Evolutionary conservation across 1,140 invertebrate species (phyloP), one percentile per base, ranked within the genome.

Genomic region (Dendroctonus ponderosae): DNA sequence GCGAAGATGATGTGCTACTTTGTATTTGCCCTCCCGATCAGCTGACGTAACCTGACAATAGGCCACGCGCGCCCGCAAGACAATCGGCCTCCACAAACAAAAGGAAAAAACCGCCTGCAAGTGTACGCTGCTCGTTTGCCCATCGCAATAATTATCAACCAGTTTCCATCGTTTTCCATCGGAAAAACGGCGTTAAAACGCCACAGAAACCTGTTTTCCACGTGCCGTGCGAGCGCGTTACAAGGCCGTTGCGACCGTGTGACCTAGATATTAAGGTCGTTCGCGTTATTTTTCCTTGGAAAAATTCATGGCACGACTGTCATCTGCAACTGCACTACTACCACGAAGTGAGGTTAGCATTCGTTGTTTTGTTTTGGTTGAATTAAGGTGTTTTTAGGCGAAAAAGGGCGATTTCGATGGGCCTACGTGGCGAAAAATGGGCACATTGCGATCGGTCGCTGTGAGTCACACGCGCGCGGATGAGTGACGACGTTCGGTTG

Each of bases 231-330:
- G 50, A 42, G 57, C 49, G 56, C 46, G 37, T 41, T 62, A 54
- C 65, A 67, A 67, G 65, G 65, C 65, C 65, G 51, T 67, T 46
- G 49, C 50, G 65, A 61, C 65, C 65, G 57, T 67, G 65, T 67
- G 65, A 67, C 65, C 65, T 67, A 67, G 41, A 67, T 67, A 46
- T 14, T 67, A 67, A 67, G 65, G 65, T 67, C 65, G 65, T n/a
- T 8, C 56, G 50, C 26, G 26, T 26, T 26, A 40, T 53, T 59
- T 54, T 67, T 58, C 37, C 58, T 52, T 26, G 26, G 26, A 26
- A 26, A 26, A 26, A 2, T 26, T 26, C 26, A 26, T 26, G 26
- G 26, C 26, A 7, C 52, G 6, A 48, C 43, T 37, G 49, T 48
- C 46, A 48, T 57, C 53, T 42, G 57, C 62, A 65, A 65, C 53